Evolutionary conservation across 1,140 invertebrate genomes (phyloP), one percentile per base, ranked within the genome.

Genomic region (Drosophila takahashii): DNA sequence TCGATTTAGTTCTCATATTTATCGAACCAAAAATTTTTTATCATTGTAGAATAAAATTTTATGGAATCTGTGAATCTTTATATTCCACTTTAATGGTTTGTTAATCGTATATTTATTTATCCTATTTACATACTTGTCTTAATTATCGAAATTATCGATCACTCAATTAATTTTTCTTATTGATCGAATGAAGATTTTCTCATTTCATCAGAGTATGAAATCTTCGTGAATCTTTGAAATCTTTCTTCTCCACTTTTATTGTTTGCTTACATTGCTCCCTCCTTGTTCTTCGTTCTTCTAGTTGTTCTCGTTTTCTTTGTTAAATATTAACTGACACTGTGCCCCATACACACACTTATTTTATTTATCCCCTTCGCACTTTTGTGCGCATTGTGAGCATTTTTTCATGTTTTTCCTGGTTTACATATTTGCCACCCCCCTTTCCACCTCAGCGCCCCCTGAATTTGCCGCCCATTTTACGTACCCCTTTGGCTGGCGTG

Each of bases 241-340:
- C 37, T 36, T 60, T 16, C 36, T 32, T 37, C 39, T 52, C 18
- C 44, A 29, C 26, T 39, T 36, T 45, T 36, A 29, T 18, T 36
- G 15, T 45, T 60, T 36, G 26, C 48, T 41, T 34, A 47, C 34
- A 22, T 34, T 27, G n/a, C 32, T 62, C 6, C 7, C 22, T 11
- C 16, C 48, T 15, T 27, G 11, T 8, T 15, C 56, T 39, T 15
- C 15, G 34, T 52, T 37, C 37, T 32, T 50, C 9, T 62, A 27
- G 59, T 36, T 59, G 39, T 60, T 72, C 45, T 18, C 29, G 11
- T 54, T 65, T 32, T 36, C 34, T 47, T 58, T 78, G 42, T 59
- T 64, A 39, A 41, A 81, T 62, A 67, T 81, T 77, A 81, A 72
- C 52, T 77, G 73, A 64, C 58, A 48, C 42, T 48, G 32, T 64